Percentiles rank a stretch among this genome's conserved stretches.
These are phyloP conservation scores for Anthoptus insignis DNA, from an alignment of 2,888 invertebrate genomes.

Conservation along the genomic window DNA sequence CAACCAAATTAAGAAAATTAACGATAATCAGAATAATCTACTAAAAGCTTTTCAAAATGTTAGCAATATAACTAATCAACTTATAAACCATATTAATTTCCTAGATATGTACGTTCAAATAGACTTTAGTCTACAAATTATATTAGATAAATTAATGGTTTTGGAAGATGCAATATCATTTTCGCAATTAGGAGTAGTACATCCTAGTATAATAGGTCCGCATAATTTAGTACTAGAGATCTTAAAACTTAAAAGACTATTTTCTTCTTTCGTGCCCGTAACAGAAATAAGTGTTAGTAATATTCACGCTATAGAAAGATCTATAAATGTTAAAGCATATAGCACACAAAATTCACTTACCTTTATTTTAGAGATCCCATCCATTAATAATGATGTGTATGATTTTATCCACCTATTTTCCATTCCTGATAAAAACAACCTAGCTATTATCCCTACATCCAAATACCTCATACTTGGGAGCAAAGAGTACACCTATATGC, in stretches of 20 bases:
- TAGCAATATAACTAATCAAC: constrained; percentile 1
- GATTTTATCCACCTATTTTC: constrained; percentile 33
- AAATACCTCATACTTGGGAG: constrained; percentile 44
- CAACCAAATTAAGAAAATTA: constrained; percentile 25
- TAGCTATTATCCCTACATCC: constrained; percentile 32
- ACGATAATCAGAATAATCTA: constrained; percentile 20
- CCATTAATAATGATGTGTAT: constrained; percentile 12
- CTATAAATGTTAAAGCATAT: constrained; percentile 21
- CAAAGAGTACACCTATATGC: constrained; percentile 35
- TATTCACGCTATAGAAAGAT: constrained; percentile 14
- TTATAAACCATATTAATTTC: constrained; percentile 9
- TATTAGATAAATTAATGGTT: constrained; percentile 38
- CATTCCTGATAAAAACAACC: constrained; percentile 39
- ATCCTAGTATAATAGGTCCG: constrained; percentile 26
- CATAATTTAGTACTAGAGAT: constrained; percentile 32
- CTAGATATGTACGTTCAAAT: constrained; percentile 22
- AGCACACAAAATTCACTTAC: constrained; percentile 15
- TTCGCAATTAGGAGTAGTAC: constrained; percentile 37
- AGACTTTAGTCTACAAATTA: constrained; percentile 28
- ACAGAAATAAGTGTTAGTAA: constrained; percentile 3
- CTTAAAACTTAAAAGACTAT: not conserved
- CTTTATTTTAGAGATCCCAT: constrained; percentile 15
- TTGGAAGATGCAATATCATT: constrained; percentile 36
- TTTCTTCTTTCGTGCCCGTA: not conserved
- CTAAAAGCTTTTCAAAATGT: constrained; percentile 10